Evolutionary conservation across 2,113 vertebrate species (phyloP).

Genomic region (Rousettus leschenaultii): DNA sequence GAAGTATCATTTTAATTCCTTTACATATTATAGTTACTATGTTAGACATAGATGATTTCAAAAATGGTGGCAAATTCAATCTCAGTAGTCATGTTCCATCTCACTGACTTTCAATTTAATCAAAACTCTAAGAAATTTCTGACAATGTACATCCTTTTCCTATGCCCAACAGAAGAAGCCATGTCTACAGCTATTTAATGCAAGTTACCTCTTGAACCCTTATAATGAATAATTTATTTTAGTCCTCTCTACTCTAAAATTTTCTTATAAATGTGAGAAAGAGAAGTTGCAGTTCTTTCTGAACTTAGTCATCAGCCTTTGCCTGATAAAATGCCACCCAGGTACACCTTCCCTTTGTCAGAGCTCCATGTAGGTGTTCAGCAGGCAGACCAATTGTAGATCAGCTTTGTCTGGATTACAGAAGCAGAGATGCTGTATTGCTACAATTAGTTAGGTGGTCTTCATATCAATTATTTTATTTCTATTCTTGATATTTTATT

Average conservation of each 20-base stretch:
- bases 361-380: background rate
- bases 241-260: background rate
- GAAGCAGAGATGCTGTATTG: background rate
- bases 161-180: background rate
- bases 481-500: background rate
- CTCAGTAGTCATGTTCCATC: background rate
- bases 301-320: background rate
- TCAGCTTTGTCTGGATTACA: background rate
- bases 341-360: background rate
- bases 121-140: background rate
- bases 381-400: background rate
- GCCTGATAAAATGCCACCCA: background rate
- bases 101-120: background rate
- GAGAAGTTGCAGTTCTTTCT: background rate
- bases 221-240: background rate
- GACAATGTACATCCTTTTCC: background rate
- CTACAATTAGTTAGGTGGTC: background rate
- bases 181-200: background rate
- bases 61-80: background rate
- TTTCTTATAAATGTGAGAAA: background rate
- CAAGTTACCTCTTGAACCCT: background rate
- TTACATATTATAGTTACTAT: background rate
- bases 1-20: background rate
- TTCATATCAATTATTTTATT: background rate
- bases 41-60: background rate